Evolutionary conservation across 2,113 vertebrate species (phyloP), one percentile per base, ranked within the genome.

Genomic region (Syrrhaptes paradoxus): DNA sequence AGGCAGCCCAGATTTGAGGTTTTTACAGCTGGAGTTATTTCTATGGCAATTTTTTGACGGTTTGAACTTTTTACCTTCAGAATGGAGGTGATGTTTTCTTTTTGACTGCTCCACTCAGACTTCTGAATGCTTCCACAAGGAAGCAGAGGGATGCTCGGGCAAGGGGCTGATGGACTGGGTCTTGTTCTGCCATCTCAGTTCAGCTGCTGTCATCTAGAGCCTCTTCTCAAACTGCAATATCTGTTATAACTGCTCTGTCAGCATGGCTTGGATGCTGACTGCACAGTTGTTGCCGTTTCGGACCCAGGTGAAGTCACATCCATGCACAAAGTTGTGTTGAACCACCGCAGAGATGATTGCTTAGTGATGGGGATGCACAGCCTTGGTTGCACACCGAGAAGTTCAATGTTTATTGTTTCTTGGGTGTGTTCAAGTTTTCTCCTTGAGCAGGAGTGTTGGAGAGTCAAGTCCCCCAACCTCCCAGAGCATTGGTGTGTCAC

Each of bases 391-490:
- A 52, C 20, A 41, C 11, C 28, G 55, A 57, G 24, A 58, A 73
- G 54, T 20, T 17, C 3, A 5, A 11, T 7, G 12, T 31, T 58
- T 0, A 0, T 24, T 41, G 26, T 59, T 10, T 67, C 21, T 36
- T 65, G 73, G 19, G 34, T 32, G 31, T 21, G 26, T 31, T 77
- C 65, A 34, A 31, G 43, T 5, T 63, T 74, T 52, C 67, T 51
- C 4, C 8, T 25, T 41, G 26, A 43, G 46, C 4, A 52, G 67
- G 58, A 43, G 24, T 1, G 3, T 3, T 73, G 32, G 83, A 78
- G 20, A 17, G 8, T 38, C 41, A 49, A 57, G 24, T 31, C 22
- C 1, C 0, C 17, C 76, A 38, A n/a, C 34, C 6, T 72, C 13
- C n/a, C 19, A 4, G 13, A 29, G 26, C 10, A 9, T 28, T 38